Conservation (phyloP, 2,113 vertebrate genomes). For the Pampusana beccarii region DNA sequence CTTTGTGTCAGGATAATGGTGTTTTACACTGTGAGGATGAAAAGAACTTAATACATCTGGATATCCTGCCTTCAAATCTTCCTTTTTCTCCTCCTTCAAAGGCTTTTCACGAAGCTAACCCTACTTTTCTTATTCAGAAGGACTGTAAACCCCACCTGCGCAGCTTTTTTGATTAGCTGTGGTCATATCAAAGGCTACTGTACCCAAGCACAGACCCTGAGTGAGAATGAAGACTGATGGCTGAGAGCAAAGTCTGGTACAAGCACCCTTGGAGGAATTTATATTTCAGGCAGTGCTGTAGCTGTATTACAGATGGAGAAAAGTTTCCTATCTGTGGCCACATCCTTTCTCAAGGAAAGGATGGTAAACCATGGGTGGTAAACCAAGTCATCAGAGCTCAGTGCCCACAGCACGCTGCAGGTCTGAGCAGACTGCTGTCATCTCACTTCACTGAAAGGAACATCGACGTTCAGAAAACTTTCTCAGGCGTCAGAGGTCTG, state of each 20-base stretch:
- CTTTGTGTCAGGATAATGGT: neutral
- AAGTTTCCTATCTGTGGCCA: slow-evolving; percentile 1
- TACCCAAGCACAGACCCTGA: neutral
- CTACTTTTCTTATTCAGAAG: slow-evolving; percentile 9
- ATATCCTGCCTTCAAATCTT: slow-evolving; percentile 14
- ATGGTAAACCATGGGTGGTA: slow-evolving; percentile 14
- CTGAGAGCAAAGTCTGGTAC: slow-evolving; percentile 27
- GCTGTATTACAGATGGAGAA: neutral
- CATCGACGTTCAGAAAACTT: neutral
- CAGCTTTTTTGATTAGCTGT: slow-evolving; percentile 32
- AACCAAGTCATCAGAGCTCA: neutral
- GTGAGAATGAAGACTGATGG: neutral
- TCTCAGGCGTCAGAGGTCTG: neutral
- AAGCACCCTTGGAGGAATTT: slow-evolving; percentile 13
- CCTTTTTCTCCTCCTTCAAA: neutral
- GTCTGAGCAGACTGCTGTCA: neutral
- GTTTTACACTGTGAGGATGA: neutral
- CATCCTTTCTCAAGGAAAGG: slow-evolving; percentile 16
- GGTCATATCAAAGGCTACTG: slow-evolving; percentile 25
- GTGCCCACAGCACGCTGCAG: neutral
- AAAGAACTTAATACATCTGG: neutral
- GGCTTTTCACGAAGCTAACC: neutral
- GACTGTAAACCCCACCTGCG: slow-evolving; percentile 9
- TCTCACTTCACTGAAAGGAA: neutral
- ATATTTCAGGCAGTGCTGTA: neutral